Evolutionary conservation across 2,113 vertebrate species (phyloP).

Genomic region (Notarius lentiginosus): DNA sequence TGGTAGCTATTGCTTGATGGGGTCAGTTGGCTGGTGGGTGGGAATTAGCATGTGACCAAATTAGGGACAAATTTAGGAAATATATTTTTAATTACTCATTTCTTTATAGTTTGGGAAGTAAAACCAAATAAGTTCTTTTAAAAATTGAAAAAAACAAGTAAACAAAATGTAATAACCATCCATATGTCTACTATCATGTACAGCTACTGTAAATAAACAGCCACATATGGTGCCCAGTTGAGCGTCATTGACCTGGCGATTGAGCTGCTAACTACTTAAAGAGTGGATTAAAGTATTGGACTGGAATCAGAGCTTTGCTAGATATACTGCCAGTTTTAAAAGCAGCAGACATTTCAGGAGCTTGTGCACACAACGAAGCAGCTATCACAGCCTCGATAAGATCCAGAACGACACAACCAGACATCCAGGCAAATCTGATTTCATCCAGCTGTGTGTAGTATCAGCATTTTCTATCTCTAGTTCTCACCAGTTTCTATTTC

Average conservation of each 20-base stretch:
- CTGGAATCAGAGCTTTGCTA: conserved; percentile 59
- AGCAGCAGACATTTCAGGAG: conserved; percentile 34
- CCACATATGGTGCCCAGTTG: conserved; percentile 62
- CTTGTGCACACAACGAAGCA: conserved; percentile 35
- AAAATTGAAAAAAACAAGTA: not conserved
- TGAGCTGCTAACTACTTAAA: conserved; percentile 57
- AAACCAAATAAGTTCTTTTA: not conserved
- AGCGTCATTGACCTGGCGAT: conserved; percentile 57
- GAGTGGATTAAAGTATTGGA: conserved; percentile 68
- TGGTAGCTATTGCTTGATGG: not conserved
- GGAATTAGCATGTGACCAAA: not conserved
- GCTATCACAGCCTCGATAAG: conserved; percentile 13
- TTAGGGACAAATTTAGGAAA: not conserved
- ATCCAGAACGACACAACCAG: not conserved
- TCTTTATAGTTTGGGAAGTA: not conserved
- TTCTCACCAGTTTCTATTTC: conserved; percentile 93
- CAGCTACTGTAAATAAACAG: conserved; percentile 53
- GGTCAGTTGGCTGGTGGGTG: not conserved
- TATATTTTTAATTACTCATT: not conserved
- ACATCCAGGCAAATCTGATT: not conserved
- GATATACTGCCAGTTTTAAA: conserved; percentile 28
- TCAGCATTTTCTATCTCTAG: not conserved
- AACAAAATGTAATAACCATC: too few species aligned
- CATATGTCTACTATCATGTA: not conserved
- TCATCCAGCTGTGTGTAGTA: not conserved